Conservation (phyloP, 2,888 invertebrate species). For the Sinotaia quadrata region DNA sequence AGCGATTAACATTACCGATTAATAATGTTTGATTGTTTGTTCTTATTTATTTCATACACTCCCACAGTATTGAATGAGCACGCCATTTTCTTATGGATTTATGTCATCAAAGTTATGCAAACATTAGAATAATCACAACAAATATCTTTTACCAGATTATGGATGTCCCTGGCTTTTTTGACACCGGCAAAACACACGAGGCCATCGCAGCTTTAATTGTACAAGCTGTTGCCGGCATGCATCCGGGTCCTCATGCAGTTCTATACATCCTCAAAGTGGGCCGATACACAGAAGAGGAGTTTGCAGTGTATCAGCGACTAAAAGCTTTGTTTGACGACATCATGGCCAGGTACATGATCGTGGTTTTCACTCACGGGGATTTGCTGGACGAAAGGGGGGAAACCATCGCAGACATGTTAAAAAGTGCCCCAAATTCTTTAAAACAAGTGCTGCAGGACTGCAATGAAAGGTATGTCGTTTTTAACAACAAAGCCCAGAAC, state of each 20-base stretch:
- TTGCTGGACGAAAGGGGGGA: not conserved
- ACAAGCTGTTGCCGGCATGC: constrained; percentile 19
- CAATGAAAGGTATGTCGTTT: not conserved
- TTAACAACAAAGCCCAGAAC: constrained; percentile 7
- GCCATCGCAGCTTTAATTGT: not conserved
- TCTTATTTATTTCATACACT: no score
- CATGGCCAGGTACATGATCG: not conserved
- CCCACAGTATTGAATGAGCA: no score
- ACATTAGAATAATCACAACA: no score
- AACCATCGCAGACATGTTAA: not conserved
- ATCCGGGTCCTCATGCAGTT: constrained; percentile 23
- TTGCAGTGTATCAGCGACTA: constrained; percentile 2
- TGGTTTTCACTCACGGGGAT: constrained; percentile 21
- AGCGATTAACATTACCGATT: no score
- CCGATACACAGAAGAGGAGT: constrained; percentile 9
- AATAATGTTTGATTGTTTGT: no score
- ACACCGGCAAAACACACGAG: constrained; percentile 1
- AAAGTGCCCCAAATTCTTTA: not conserved
- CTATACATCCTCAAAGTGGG: constrained; percentile 15
- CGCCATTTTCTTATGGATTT: no score
- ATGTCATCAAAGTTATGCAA: no score
- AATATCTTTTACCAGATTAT: no score
- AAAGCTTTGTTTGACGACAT: constrained; percentile 9
- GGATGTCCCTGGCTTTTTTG: constrained; percentile 21
- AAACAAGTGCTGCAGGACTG: not conserved